These are phyloP conservation scores for Tortricodes alternella DNA, from an alignment of 2,888 invertebrate genomes.

Conservation along the genomic window DNA sequence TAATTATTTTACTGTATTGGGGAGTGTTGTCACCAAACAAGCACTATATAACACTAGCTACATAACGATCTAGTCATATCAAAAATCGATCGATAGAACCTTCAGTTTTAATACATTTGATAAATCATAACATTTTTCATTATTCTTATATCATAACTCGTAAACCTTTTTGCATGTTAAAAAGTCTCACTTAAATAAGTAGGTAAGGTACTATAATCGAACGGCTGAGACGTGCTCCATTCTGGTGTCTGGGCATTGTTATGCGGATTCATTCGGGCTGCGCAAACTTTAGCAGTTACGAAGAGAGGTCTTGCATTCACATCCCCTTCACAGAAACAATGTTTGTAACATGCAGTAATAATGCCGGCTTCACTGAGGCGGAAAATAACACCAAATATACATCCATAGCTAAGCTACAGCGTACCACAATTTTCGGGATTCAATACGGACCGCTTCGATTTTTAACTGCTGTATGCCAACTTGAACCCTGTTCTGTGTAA, in stretches of 20 bases:
- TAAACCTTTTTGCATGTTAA: conserved; percentile 24
- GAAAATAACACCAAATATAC: conserved; percentile 11
- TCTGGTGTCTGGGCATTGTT: conserved; percentile 49
- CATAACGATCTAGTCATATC: too few species aligned
- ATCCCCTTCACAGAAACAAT: conserved; percentile 35
- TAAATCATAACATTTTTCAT: conserved; percentile 14
- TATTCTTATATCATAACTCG: conserved; percentile 20
- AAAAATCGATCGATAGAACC: neutral
- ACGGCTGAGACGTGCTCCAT: conserved; percentile 22
- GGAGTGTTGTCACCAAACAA: too few species aligned
- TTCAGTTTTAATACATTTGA: conserved; percentile 1
- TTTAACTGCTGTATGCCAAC: neutral
- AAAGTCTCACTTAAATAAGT: conserved; percentile 18
- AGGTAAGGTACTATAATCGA: conserved; percentile 30
- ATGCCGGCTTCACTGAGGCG: neutral
- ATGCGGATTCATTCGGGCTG: conserved; percentile 45
- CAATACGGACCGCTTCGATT: neutral
- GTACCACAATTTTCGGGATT: neutral
- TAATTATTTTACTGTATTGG: too few species aligned
- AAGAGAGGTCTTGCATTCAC: conserved; percentile 38
- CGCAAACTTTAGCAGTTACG: conserved; percentile 44
- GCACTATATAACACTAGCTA: too few species aligned
- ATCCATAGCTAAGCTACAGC: neutral
- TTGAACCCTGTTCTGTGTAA: neutral
- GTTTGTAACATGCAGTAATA: conserved; percentile 32